Conservation (phyloP, 2,797 vertebrate genomes). For the Lutjanus campechanus region DNA sequence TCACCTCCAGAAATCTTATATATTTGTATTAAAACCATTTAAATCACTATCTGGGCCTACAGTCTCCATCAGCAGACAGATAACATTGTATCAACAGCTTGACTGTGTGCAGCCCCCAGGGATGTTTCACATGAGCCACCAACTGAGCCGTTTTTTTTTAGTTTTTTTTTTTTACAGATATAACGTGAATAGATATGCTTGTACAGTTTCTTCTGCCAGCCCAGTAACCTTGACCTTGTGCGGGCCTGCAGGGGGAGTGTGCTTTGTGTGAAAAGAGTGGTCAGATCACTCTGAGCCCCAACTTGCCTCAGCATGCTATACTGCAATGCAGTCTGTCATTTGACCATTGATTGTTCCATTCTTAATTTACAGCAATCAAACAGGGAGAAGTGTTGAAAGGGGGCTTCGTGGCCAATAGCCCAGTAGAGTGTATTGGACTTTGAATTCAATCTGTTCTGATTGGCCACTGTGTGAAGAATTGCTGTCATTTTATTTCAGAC, state of each 20-base stretch:
- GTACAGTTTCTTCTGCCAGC: slow-evolving; percentile 52
- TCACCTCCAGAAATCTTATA: slow-evolving; percentile 12
- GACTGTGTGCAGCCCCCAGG: background rate
- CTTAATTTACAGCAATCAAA: slow-evolving; percentile 79
- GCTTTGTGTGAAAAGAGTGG: slow-evolving; percentile 43
- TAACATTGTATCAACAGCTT: slow-evolving; percentile 40
- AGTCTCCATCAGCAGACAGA: slow-evolving; percentile 44
- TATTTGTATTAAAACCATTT: slow-evolving; percentile 13
- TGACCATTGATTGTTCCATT: slow-evolving; percentile 65
- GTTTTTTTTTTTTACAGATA: slow-evolving; percentile 49
- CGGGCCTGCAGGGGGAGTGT: slow-evolving; percentile 42
- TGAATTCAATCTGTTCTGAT: slow-evolving; percentile 58
- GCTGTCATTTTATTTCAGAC: slow-evolving; percentile 48
- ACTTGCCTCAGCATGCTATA: slow-evolving; percentile 45
- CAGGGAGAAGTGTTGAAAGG: slow-evolving; percentile 25
- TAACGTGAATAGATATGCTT: slow-evolving; percentile 60
- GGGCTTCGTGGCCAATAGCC: slow-evolving; percentile 7
- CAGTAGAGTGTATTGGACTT: slow-evolving; percentile 13
- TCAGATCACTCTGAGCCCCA: slow-evolving; percentile 46
- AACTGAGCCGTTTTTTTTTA: slow-evolving; percentile 32
- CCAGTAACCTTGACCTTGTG: slow-evolving; percentile 78
- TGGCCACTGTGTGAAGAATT: slow-evolving; percentile 32
- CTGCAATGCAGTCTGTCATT: slow-evolving; percentile 61
- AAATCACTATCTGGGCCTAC: slow-evolving; percentile 24
- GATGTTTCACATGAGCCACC: slow-evolving; percentile 38